phyloP scores from a whole-genome alignment of 2,113 vertebrate species.

The Monarcha castaneiventris region DNA sequence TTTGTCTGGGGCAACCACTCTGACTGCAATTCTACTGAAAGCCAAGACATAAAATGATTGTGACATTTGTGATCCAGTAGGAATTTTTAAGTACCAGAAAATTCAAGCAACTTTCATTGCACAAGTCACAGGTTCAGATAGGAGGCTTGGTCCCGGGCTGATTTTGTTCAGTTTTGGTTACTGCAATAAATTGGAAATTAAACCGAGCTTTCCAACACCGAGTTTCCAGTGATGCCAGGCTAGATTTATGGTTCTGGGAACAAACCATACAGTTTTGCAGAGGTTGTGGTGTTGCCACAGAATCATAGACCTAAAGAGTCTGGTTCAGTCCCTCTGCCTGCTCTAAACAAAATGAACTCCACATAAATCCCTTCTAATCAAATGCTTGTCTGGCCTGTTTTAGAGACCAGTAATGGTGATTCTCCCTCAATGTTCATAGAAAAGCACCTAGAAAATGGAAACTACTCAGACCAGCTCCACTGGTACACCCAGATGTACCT shows the following conservation, averaged over 20 bases:
- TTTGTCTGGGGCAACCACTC: constrained; percentile 7
- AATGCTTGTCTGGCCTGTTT: not conserved
- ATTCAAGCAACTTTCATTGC: constrained; percentile 4
- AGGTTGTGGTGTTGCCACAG: constrained; percentile 54
- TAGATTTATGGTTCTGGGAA: constrained; percentile 59
- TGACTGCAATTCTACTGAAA: constrained; percentile 17
- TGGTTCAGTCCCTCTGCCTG: not conserved
- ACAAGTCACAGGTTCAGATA: constrained; percentile 46
- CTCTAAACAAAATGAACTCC: not conserved
- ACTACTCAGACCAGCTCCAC: not conserved
- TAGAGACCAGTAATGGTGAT: not conserved
- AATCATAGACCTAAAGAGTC: constrained; percentile 13
- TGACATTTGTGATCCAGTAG: constrained; percentile 52
- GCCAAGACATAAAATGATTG: constrained; percentile 30
- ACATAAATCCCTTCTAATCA: not conserved
- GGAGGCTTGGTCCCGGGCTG: not conserved
- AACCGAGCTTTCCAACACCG: not conserved
- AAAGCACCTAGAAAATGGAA: not conserved
- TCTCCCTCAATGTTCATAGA: not conserved
- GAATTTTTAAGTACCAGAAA: constrained; percentile 46
- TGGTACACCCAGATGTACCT: not conserved
- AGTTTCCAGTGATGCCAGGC: constrained; percentile 45
- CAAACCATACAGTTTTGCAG: constrained; percentile 57
- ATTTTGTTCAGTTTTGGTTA: constrained; percentile 49
- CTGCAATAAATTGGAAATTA: constrained; percentile 56